Evolutionary conservation across 2,113 vertebrate species (phyloP).

Genomic region (Rhynchopsitta pachyrhyncha): DNA sequence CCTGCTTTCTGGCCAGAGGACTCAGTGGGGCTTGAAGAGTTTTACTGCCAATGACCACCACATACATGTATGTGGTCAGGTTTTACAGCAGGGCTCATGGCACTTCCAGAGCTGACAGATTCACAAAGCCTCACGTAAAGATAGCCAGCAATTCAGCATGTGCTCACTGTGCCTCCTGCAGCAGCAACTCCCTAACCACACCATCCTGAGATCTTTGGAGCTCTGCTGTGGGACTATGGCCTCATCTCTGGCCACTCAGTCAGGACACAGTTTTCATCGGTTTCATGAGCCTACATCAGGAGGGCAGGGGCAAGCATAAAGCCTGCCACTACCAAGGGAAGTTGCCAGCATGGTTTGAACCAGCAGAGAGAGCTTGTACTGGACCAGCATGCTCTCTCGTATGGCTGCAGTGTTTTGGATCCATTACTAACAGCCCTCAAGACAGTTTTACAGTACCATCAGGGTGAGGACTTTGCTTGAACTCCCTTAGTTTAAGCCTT

Average conservation of each 20-base stretch:
- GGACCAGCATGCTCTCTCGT: neutral
- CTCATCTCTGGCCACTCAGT: neutral
- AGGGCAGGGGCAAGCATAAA: neutral
- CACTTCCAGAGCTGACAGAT: neutral
- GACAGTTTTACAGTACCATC: conserved; percentile 7
- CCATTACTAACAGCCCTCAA: neutral
- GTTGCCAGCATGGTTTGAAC: neutral
- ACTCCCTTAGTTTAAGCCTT: conserved; percentile 31
- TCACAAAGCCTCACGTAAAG: neutral
- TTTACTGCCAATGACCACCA: neutral
- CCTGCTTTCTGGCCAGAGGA: neutral
- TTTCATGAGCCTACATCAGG: neutral
- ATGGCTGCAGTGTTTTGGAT: neutral
- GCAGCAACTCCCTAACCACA: neutral
- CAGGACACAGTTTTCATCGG: neutral
- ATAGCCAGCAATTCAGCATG: neutral
- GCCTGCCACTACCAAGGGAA: neutral
- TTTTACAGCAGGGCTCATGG: neutral
- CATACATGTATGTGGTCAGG: neutral
- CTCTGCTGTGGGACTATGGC: too few species aligned
- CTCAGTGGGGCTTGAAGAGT: neutral
- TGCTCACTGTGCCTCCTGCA: neutral
- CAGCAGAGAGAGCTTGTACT: neutral
- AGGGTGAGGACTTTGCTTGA: conserved; percentile 42
- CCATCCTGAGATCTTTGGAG: fast-evolving